A percentile compares a stretch with the other conserved stretches of the same genome.
Evolutionary conservation across 1,140 invertebrate species (phyloP).

Genomic region (Ooceraea biroi): DNA sequence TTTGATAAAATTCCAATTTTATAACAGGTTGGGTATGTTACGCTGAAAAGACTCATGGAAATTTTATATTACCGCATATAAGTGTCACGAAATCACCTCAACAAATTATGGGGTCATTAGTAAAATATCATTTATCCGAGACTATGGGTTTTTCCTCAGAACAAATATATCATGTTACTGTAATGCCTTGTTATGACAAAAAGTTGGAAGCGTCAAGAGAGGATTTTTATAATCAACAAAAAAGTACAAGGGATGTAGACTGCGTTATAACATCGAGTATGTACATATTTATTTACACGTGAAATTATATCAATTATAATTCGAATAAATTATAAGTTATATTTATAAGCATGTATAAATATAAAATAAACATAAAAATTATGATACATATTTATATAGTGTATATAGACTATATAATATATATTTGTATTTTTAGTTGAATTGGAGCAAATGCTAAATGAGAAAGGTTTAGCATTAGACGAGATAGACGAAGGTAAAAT

Average conservation of each 20-base stretch:
- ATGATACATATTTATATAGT: too few relatives aligned
- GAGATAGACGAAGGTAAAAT: conserved; percentile 85
- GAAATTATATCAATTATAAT: conserved; percentile 1
- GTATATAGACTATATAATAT: too few relatives aligned
- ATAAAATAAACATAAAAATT: too few relatives aligned
- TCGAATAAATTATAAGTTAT: conserved; percentile 3
- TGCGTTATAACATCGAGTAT: conserved; percentile 98
- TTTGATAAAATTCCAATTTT: conserved; percentile 86
- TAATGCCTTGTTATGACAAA: conserved; percentile 99
- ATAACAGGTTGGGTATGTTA: conserved; percentile 98
- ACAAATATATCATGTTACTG: conserved; percentile 95
- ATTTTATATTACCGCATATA: conserved; percentile 96
- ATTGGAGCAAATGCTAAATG: conserved; percentile 91
- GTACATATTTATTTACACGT: conserved; percentile 71
- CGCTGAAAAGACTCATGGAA: conserved; percentile 99
- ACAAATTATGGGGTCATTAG: conserved; percentile 97
- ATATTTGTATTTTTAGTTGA: conserved; percentile 88
- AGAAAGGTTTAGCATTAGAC: conserved; percentile 85
- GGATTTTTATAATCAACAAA: conserved; percentile 93
- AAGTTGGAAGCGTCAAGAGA: conserved; percentile 98
- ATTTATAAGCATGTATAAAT: neutral
- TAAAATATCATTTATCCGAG: conserved; percentile 92
- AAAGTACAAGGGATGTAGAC: conserved; percentile 95
- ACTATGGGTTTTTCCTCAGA: conserved; percentile 87
- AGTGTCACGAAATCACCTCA: conserved; percentile 97